Base-by-base conservation (phyloP, 2,113 vertebrate genomes). In the Datnioides undecimradiatus region DNA sequence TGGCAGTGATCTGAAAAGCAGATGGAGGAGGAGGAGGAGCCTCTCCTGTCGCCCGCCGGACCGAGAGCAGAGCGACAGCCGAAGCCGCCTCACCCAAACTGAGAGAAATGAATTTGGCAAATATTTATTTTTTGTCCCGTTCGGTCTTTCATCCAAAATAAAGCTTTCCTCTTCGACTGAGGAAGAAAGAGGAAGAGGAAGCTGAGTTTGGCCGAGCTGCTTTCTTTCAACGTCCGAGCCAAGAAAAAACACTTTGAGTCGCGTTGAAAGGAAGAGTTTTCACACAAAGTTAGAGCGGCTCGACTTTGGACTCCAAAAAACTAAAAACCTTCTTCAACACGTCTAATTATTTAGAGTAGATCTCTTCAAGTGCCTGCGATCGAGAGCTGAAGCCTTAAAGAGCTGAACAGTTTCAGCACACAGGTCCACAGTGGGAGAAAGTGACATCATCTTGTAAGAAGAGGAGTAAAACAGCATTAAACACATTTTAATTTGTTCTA, bases 161-260 rank as follows among this genome's bases (percentile, higher is more conserved):
- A 75, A 80, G 69, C 66, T 48, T 74, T 63, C 59, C 59, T 65
- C 63, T 66, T 79, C 31, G 29, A 27, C 27, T 54, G 75, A 71
- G 76, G 73, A 76, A 76, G 66, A 76, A 73, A 79, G 51, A 33
- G 25, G 25, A 23, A 54, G 75, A 74, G 78, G 60, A 67, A 60
- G 74, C 31, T 17, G 45, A 43, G 76, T 82, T 69, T 89, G 90
- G 83, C 85, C 0, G 74, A 67, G 76, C 75, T 9, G 75, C 27
- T 8, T 63, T 52, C 49, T 52, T 76, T 85, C 16, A 63, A 76
- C 65, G 34, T 54, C 59, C 6, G 27, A 46, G 87, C 85, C 87
- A 87, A 68, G 63, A 79, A 77, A 82, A 84, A 80, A 41, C 67
- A 36, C 82, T 91, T 91, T 87, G 85, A 89, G 55, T 86, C 62